Evolutionary conservation across 2,797 vertebrate species (phyloP).

Genomic region (Tragelaphus eurycerus): DNA sequence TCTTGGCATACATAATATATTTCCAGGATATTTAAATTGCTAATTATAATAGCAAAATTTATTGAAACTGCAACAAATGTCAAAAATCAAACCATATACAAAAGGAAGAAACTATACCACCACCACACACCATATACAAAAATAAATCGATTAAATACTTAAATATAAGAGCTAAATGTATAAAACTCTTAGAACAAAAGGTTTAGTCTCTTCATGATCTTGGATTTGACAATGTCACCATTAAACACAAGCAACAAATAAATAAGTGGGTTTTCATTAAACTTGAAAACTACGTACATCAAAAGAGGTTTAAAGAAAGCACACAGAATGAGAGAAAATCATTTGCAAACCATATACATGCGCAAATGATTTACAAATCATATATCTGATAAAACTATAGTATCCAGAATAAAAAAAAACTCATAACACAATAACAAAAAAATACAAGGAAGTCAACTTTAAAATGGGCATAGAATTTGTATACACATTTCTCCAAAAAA

Average conservation of each 20-base stretch:
- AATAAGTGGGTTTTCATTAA: not conserved
- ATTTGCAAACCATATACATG: not conserved
- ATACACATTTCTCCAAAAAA: not conserved
- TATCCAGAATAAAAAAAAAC: not conserved
- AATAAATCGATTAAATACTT: not conserved
- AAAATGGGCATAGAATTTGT: not conserved
- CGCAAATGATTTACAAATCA: not conserved
- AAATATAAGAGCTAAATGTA: not conserved
- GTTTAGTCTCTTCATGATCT: not conserved
- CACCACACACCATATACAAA: not conserved
- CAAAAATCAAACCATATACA: not conserved
- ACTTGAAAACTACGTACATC: not conserved
- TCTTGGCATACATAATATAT: conserved; percentile 35
- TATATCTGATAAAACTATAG: not conserved
- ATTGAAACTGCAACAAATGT: not conserved
- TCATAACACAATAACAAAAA: not conserved
- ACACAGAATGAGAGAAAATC: not conserved
- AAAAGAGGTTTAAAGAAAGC: not conserved
- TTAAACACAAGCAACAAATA: not conserved
- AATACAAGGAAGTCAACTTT: not conserved
- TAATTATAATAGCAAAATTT: conserved; percentile 71
- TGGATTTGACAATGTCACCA: not conserved
- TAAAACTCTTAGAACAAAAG: not conserved
- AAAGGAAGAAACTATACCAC: not conserved
- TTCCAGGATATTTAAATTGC: conserved; percentile 64